Evolutionary conservation across 2,888 invertebrate species (phyloP).

Genomic region (Yponomeuta malinellus): DNA sequence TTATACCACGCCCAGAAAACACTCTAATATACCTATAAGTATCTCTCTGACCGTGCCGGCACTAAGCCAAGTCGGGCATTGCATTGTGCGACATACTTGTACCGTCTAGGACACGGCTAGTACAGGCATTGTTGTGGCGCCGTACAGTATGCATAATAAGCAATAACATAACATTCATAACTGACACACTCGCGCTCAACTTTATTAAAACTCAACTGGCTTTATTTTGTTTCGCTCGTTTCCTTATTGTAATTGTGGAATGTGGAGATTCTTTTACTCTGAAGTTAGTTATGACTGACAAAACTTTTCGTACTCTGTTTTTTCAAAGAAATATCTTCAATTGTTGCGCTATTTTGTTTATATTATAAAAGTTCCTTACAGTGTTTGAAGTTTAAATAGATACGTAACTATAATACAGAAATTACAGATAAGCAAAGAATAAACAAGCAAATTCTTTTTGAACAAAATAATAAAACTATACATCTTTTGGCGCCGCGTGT

Average conservation of each 20-base stretch:
- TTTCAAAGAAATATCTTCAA: too few species aligned
- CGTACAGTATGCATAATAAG: slow-evolving; percentile 48
- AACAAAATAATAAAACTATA: slow-evolving; percentile 13
- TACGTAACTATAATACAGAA: too few species aligned
- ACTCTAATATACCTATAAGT: neutral
- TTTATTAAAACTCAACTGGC: slow-evolving; percentile 49
- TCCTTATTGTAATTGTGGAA: slow-evolving; percentile 45
- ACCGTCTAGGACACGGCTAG: neutral
- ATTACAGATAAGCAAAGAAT: neutral
- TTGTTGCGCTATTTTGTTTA: too few species aligned
- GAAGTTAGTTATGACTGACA: neutral
- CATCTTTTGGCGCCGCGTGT: slow-evolving; percentile 32
- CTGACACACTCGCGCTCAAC: slow-evolving; percentile 43
- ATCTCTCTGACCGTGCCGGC: neutral
- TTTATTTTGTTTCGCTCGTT: slow-evolving; percentile 26
- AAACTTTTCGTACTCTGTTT: too few species aligned
- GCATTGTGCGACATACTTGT: neutral
- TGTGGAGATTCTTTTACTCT: neutral
- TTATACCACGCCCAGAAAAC: neutral
- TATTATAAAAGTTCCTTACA: too few species aligned
- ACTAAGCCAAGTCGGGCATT: neutral
- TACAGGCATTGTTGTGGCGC: slow-evolving; percentile 31
- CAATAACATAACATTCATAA: slow-evolving; percentile 50
- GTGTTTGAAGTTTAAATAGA: too few species aligned
- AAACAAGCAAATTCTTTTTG: neutral